These are phyloP conservation scores for Priocnemis perturbator DNA, from an alignment of 2,888 invertebrate species.

Conservation along the genomic window DNA sequence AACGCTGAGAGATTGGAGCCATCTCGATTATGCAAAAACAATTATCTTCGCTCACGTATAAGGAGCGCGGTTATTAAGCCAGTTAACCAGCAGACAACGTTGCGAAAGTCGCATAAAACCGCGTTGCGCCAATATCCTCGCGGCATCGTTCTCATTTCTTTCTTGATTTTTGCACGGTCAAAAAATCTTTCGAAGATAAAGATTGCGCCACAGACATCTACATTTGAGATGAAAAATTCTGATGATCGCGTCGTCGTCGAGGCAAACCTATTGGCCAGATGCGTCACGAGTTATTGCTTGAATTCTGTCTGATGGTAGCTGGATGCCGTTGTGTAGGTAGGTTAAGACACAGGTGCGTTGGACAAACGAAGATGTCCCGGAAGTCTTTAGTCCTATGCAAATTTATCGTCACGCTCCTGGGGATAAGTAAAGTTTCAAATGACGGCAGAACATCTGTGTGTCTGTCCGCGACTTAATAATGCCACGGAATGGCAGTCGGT, in stretches of 20 bases:
- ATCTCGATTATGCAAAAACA: slow-evolving; percentile 61
- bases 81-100: slow-evolving; percentile 43
- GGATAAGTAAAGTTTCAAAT: slow-evolving; percentile 58
- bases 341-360: too few species aligned
- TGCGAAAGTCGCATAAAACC: slow-evolving; percentile 49
- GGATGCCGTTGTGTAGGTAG: too few species aligned
- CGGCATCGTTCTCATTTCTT: slow-evolving; percentile 15
- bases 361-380: slow-evolving; percentile 28
- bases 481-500: not conserved
- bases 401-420: slow-evolving; percentile 57
- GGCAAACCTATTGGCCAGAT: not conserved
- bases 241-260: not conserved
- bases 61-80: slow-evolving; percentile 61
- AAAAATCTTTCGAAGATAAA: slow-evolving; percentile 11
- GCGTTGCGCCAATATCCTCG: slow-evolving; percentile 20
- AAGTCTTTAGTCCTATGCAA: slow-evolving; percentile 53
- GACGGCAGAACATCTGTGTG: slow-evolving; percentile 45
- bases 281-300: too few species aligned
- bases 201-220: too few species aligned
- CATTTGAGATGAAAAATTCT: not conserved
- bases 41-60: slow-evolving; percentile 57
- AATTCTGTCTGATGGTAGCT: too few species aligned
- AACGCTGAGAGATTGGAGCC: slow-evolving; percentile 30
- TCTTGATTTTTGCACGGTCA: slow-evolving; percentile 17
- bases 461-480: slow-evolving; percentile 14